A percentile compares a stretch with the other conserved stretches of the same genome.
Evolutionary conservation across 1,140 invertebrate genomes (phyloP).

Genomic region (Drosophila murphyi): DNA sequence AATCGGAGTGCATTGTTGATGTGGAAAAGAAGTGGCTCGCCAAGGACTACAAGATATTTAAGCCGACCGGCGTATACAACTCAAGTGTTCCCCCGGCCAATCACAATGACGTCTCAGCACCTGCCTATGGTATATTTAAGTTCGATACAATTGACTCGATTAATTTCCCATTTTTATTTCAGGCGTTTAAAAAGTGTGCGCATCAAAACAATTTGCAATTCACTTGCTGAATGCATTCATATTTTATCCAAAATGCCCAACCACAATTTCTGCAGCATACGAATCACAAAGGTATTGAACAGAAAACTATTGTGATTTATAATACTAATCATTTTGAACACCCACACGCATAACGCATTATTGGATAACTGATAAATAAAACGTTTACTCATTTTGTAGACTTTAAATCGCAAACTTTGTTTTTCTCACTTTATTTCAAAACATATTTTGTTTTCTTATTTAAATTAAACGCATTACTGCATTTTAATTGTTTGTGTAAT

Average conservation of each 20-base stretch:
- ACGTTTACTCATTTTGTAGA: slow-evolving; percentile 48
- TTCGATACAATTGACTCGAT: slow-evolving; percentile 1
- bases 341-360: slow-evolving; percentile 1
- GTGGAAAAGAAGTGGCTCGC: slow-evolving; percentile 53
- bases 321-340: not conserved
- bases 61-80: slow-evolving; percentile 46
- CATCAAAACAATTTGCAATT: slow-evolving; percentile 3
- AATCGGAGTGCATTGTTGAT: slow-evolving; percentile 1
- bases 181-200: slow-evolving; percentile 50
- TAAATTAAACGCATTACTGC: slow-evolving; percentile 54
- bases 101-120: slow-evolving; percentile 14
- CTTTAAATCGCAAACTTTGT: slow-evolving; percentile 71
- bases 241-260: not conserved
- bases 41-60: slow-evolving; percentile 56
- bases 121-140: slow-evolving; percentile 46
- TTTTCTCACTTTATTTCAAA: slow-evolving; percentile 61
- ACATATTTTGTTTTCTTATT: slow-evolving; percentile 29
- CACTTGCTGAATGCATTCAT: not conserved
- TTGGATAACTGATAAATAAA: slow-evolving; percentile 25
- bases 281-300: not conserved
- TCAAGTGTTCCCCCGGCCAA: slow-evolving; percentile 22
- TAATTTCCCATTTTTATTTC: not conserved
- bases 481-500: slow-evolving; percentile 59
- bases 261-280: not conserved
- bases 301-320: not conserved